Evolutionary conservation across 2,797 vertebrate genomes (phyloP).

Genomic region (Xenops minutus): DNA sequence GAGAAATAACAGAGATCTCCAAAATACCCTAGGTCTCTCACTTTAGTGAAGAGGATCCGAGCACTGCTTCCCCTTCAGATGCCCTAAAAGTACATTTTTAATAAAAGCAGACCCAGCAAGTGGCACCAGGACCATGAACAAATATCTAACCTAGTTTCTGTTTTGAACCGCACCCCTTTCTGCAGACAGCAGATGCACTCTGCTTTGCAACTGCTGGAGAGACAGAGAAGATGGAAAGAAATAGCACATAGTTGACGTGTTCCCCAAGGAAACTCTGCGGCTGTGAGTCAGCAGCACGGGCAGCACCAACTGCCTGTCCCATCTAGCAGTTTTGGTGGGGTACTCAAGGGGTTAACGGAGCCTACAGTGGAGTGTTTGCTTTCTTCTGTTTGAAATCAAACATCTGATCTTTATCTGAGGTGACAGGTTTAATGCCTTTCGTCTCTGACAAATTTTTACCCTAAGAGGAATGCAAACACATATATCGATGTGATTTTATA

Average conservation of each 20-base stretch:
- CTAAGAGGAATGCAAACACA: constrained; percentile 81
- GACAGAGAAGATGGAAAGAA: not conserved
- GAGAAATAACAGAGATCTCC: not conserved
- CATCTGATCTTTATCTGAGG: constrained; percentile 88
- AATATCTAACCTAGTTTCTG: not conserved
- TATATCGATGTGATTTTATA: constrained; percentile 40
- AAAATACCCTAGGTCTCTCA: not conserved
- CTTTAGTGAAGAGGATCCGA: not conserved
- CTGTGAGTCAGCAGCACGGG: fast-evolving
- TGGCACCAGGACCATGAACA: not conserved
- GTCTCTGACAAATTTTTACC: constrained; percentile 82
- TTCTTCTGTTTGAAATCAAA: constrained; percentile 85
- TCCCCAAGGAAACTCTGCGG: not conserved
- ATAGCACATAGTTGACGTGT: not conserved
- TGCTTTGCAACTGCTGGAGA: not conserved
- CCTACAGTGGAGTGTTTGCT: constrained; percentile 69
- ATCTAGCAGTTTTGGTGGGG: not conserved
- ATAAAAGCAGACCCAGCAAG: not conserved
- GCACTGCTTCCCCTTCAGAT: not conserved
- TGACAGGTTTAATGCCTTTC: constrained; percentile 87
- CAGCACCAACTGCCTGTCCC: not conserved
- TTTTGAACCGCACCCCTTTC: not conserved
- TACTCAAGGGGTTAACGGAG: constrained; percentile 64
- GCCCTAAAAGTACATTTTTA: not conserved
- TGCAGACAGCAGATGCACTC: not conserved